Base-by-base conservation (phyloP, 2,113 vertebrate species). In the Caloenas nicobarica region DNA sequence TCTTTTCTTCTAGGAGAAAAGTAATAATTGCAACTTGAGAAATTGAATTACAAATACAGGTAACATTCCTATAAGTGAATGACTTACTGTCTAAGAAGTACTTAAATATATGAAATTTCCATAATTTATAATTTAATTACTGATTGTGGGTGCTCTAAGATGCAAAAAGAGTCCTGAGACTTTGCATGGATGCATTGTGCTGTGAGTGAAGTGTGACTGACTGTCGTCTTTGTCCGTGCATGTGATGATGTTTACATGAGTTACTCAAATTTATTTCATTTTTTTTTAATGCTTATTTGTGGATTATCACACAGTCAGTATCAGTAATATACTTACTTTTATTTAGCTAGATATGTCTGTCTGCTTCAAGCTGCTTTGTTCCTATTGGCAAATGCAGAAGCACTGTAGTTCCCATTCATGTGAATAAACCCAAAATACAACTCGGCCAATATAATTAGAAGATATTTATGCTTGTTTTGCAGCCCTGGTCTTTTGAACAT, bases 351-450 rank as follows among this genome's bases (percentile, higher is more conserved):
- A 91, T 95, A 60, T 91, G 92, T 91, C 73, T 11, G 87, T 77
- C 64, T 97, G 51, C 76, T 97, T 97, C 96, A 97, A 97, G 97
- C 95, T 96, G 83, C 69, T 93, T 96, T 92, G 46, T 62, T 97
- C 72, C 94, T n/a, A 0, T 81, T 96, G 97, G 95, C 91, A 97
- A 96, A 97, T 87, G 79, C 91, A 96, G 93, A 95, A 96, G 81
- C 79, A 79, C 36, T 89, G 80, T 92, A 71, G 90, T 70, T 93
- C 58, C 61, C 53, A 60, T 96, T 88, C 60, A 80, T 94, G 65
- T 90, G 89, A 95, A 97, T 96, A 96, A 96, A 91, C 87, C 69
- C 56, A 84, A 96, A 97, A 95, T 73, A 88, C 93, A 95, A 94
- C 78, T 96, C 90, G 89, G 51, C 77, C 89, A 89, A 72, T 94